These are phyloP conservation scores for Actenoides hombroni DNA, from an alignment of 2,113 vertebrate species.

Conservation along the genomic window DNA sequence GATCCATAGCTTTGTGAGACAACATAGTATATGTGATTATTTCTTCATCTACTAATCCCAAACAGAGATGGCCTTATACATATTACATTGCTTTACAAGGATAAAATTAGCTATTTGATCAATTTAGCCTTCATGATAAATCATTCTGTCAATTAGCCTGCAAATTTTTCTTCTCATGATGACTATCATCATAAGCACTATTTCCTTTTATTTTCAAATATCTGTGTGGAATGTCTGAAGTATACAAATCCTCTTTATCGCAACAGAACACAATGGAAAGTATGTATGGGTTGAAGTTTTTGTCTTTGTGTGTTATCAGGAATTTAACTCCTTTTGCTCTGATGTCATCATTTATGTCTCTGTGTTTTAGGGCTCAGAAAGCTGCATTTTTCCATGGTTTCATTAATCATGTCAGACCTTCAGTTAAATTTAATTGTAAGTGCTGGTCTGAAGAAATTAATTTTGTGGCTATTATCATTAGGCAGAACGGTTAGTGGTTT, in stretches of 20 bases:
- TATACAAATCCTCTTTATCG: not conserved
- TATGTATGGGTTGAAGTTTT: fast-evolving
- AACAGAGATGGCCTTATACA: not conserved
- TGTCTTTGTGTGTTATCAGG: not conserved
- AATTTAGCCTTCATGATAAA: not conserved
- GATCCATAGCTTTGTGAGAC: not conserved
- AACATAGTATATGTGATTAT: not conserved
- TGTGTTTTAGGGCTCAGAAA: not conserved
- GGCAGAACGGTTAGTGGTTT: not conserved
- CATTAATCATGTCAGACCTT: not conserved
- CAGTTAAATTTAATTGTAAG: conserved; percentile 5
- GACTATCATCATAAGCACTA: not conserved
- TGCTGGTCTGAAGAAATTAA: conserved; percentile 13
- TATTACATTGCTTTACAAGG: not conserved
- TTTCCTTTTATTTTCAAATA: not conserved
- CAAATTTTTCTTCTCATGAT: not conserved
- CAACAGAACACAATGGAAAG: not conserved
- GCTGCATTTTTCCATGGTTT: not conserved
- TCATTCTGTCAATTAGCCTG: not conserved
- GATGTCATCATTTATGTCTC: not conserved
- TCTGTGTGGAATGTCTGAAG: not conserved
- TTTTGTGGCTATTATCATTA: conserved; percentile 38
- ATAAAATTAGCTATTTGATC: not conserved
- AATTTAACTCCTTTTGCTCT: not conserved
- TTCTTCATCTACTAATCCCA: not conserved